Percentiles rank a stretch among this genome's conserved stretches.
These are phyloP conservation scores for Enteromius paludinosus DNA, from an alignment of 2,797 vertebrate genomes.

Conservation along the genomic window DNA sequence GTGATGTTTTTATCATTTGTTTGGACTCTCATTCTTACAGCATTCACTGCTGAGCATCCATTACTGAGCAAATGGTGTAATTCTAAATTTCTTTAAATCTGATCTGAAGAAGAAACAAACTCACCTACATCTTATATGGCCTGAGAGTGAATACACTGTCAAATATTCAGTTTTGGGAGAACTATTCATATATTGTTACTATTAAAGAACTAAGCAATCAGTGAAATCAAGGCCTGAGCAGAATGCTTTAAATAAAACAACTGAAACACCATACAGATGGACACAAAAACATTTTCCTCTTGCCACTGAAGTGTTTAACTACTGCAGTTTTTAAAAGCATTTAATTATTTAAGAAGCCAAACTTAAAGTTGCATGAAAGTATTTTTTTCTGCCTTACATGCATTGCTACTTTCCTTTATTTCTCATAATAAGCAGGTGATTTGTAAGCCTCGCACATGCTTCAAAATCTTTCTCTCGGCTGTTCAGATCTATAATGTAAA, in stretches of 20 bases:
- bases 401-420: not conserved
- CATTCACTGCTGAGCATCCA: not conserved
- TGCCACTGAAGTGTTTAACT: not conserved
- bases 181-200: not conserved
- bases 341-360: not conserved
- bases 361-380: not conserved
- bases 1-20: not conserved
- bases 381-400: not conserved
- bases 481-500: conserved; percentile 63
- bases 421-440: conserved; percentile 28
- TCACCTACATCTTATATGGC: not conserved
- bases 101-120: not conserved
- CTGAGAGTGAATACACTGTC: not conserved
- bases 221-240: not conserved
- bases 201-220: not conserved
- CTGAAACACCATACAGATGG: not conserved
- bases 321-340: not conserved
- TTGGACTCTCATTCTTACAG: not conserved
- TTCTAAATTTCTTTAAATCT: not conserved
- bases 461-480: conserved; percentile 30
- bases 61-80: not conserved
- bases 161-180: not conserved
- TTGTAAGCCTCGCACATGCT: conserved; percentile 22
- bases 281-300: not conserved
- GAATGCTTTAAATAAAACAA: not conserved